Evolutionary conservation across 1,140 invertebrate species (phyloP), one percentile per base, ranked within the genome.

Genomic region (Chironomus tepperi): DNA sequence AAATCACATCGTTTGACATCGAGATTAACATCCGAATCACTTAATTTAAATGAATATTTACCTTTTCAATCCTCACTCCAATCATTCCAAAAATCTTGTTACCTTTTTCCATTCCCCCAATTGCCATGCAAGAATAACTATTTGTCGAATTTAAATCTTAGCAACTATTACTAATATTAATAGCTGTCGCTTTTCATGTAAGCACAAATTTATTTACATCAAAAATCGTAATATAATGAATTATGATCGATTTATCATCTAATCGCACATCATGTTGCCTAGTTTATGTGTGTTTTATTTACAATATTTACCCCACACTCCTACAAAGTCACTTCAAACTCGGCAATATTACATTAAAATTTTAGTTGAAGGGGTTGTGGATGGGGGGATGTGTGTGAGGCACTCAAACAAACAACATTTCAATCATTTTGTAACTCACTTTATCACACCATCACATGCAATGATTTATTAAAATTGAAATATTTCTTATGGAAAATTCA

Each of bases 161-260:
- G 47, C 47, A 57, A 57, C 10, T 57, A n/a, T 12, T 12, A 57
- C 47, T n/a, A 2, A 57, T 19, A 19, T 70, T 70, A 70, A 21
- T 70, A 70, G 19, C 65, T 57, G 47, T 57, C 47, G 47, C 47
- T 57, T 47, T n/a, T 57, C 47, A 34, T 34, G 24, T 34, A 34
- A 34, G 2, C n/a, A n/a, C n/a, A 47, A 70, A 70, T 70, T 70
- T 70, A 70, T 70, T 70, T 70, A 70, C 65, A 70, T 70, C 65
- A 70, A 18, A n/a, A 34, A 70, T 70, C 18, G 19, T 19, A 70
- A 18, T 70, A 19, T 70, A 70, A 70, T 70, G 65, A 21, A 70
- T 70, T 70, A 70, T 70, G 65, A 70, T 70, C 65, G 65, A 70
- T 70, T 70, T 70, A 70, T 70, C 47, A 57, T 57, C 12, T 12